Percentiles rank a stretch among this genome's conserved stretches.
Evolutionary conservation across 2,888 invertebrate species (phyloP).

Genomic region (Elaeidobius kamerunicus): DNA sequence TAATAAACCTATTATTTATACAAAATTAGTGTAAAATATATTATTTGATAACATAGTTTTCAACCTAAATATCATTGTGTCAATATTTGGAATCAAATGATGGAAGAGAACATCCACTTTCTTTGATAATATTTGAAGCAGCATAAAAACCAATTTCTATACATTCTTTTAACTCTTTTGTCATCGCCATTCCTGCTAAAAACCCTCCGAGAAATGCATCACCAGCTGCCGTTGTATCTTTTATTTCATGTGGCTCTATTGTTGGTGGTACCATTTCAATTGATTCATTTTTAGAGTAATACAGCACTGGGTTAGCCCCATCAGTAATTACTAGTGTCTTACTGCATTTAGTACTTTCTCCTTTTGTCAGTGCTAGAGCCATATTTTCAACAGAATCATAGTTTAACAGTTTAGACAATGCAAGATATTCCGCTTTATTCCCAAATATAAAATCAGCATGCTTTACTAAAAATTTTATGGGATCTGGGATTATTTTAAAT

Average conservation of each 20-base stretch:
- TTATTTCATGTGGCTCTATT: conserved; percentile 47
- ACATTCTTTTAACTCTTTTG: conserved; percentile 47
- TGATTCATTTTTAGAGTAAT: conserved; percentile 40
- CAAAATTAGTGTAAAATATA: not conserved
- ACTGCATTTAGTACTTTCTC: conserved; percentile 34
- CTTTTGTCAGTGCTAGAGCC: conserved; percentile 24
- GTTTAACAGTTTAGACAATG: conserved; percentile 46
- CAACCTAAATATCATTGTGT: not conserved
- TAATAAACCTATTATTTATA: not conserved
- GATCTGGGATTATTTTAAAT: conserved; percentile 46
- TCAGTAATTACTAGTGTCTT: conserved; percentile 63
- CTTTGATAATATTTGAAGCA: conserved; percentile 51
- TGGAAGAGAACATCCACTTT: conserved; percentile 53
- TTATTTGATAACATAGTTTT: not conserved
- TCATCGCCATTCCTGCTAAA: conserved; percentile 51
- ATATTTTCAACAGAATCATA: conserved; percentile 32
- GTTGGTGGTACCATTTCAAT: conserved; percentile 42
- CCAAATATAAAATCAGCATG: conserved; percentile 56
- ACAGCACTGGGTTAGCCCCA: conserved; percentile 55
- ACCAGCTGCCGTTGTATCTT: conserved; percentile 60
- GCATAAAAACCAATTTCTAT: conserved; percentile 47
- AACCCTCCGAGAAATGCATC: conserved; percentile 61
- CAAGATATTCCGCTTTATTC: conserved; percentile 54
- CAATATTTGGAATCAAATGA: conserved; percentile 1
- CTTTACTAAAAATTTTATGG: conserved; percentile 49